phyloP scores from a whole-genome alignment of 2,888 invertebrate genomes.

The Athrips mouffetella region DNA sequence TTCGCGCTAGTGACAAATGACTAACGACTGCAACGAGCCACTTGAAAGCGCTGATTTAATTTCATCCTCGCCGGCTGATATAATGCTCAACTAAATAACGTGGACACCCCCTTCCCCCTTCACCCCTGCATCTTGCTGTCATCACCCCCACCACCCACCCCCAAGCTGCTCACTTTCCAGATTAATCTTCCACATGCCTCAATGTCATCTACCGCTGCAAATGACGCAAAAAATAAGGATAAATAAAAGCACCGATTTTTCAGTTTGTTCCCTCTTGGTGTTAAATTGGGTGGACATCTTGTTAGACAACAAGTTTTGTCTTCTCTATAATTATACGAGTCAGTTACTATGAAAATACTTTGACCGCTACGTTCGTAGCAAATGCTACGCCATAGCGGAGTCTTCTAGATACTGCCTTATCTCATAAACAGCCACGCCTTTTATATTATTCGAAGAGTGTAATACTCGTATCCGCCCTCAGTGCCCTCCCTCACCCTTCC shows the following conservation, averaged over 20 bases:
- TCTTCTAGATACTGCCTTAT: too few species aligned
- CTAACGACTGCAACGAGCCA: conserved; percentile 44
- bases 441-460: too few species aligned
- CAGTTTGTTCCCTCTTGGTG: conserved; percentile 11
- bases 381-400: too few species aligned
- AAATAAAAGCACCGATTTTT: conserved; percentile 42
- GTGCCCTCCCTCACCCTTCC: background rate
- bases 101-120: conserved; percentile 40
- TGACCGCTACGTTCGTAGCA: too few species aligned
- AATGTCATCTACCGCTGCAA: conserved; percentile 63
- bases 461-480: background rate
- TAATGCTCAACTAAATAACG: conserved; percentile 63
- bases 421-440: too few species aligned
- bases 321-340: too few species aligned
- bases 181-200: conserved; percentile 67
- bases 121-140: conserved; percentile 13
- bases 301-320: too few species aligned
- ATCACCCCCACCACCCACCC: conserved; percentile 25
- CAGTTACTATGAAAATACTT: too few species aligned
- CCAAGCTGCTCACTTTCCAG: conserved; percentile 32
- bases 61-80: conserved; percentile 48
- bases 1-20: conserved; percentile 36
- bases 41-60: conserved; percentile 61
- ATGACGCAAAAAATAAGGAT: conserved; percentile 62
- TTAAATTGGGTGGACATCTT: too few species aligned